phyloP scores from a whole-genome alignment of 2,888 invertebrate genomes.

The Allolobophora icterica region DNA sequence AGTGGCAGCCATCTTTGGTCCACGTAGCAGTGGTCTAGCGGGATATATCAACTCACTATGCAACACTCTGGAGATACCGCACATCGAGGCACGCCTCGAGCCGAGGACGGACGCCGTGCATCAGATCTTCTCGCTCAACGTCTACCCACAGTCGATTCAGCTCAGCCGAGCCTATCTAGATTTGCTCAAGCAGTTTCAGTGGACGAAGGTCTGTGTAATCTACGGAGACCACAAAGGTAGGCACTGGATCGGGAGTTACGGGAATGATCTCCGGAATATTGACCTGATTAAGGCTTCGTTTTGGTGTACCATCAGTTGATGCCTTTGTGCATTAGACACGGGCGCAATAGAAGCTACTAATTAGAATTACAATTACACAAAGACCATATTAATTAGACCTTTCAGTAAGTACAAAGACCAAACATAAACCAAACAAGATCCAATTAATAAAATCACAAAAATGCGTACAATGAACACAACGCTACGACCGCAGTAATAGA shows the following conservation, averaged over 20 bases:
- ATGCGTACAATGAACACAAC: no score
- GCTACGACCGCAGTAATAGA: no score
- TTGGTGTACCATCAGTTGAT: no score
- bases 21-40: conserved; percentile 42
- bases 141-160: conserved; percentile 46
- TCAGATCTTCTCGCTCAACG: conserved; percentile 48
- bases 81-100: conserved; percentile 44
- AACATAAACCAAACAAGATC: no score
- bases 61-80: conserved; percentile 49
- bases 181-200: conserved; percentile 46
- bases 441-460: no score
- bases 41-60: conserved; percentile 50
- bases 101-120: conserved; percentile 27
- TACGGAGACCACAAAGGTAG: conserved; percentile 44
- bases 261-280: no score
- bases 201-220: conserved; percentile 48
- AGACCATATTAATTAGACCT: no score
- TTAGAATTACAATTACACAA: no score
- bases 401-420: no score
- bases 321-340: no score
- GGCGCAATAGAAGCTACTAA: no score
- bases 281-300: no score
- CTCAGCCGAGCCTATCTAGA: conserved; percentile 46
- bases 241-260: neutral
- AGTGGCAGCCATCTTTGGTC: conserved; percentile 49